These are phyloP conservation scores for Burhinus oedicnemus DNA, from an alignment of 2,113 vertebrate species.

Conservation along the genomic window DNA sequence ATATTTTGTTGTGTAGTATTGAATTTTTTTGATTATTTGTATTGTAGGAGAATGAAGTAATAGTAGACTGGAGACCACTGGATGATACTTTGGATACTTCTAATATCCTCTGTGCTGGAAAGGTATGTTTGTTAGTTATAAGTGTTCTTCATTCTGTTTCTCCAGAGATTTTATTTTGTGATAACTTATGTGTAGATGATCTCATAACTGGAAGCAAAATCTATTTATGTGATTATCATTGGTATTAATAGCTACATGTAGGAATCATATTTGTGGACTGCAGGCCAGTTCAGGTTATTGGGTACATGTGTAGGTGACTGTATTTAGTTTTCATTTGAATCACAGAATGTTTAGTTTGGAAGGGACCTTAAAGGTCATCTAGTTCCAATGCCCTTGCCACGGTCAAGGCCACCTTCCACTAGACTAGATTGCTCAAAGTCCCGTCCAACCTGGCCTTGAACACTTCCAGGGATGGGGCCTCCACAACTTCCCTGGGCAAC, in stretches of 20 bases:
- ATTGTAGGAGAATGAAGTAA: slow-evolving; percentile 86
- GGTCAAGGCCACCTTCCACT: too few species aligned
- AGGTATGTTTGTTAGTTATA: slow-evolving; percentile 77
- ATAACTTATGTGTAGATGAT: background rate
- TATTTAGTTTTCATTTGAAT: background rate
- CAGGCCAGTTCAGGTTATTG: background rate
- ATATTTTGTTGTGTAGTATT: background rate
- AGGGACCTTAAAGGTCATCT: too few species aligned
- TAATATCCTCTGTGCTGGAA: slow-evolving; percentile 93
- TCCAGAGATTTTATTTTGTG: background rate
- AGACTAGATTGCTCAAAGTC: too few species aligned
- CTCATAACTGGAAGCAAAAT: background rate
- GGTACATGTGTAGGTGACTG: background rate
- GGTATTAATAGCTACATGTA: background rate
- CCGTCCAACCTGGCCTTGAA: too few species aligned
- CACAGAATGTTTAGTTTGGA: too few species aligned
- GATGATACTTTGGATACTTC: slow-evolving; percentile 90
- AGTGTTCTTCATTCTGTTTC: background rate
- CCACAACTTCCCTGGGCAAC: too few species aligned
- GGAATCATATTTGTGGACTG: background rate
- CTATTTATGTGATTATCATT: background rate
- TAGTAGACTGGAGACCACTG: slow-evolving; percentile 90
- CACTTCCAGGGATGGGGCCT: too few species aligned
- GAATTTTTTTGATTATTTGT: background rate
- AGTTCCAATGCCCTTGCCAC: too few species aligned